A percentile compares a stretch with the other conserved stretches of the same genome.
phyloP scores from a whole-genome alignment of 2,888 invertebrate species.

The Lasioglossum lativentre region DNA sequence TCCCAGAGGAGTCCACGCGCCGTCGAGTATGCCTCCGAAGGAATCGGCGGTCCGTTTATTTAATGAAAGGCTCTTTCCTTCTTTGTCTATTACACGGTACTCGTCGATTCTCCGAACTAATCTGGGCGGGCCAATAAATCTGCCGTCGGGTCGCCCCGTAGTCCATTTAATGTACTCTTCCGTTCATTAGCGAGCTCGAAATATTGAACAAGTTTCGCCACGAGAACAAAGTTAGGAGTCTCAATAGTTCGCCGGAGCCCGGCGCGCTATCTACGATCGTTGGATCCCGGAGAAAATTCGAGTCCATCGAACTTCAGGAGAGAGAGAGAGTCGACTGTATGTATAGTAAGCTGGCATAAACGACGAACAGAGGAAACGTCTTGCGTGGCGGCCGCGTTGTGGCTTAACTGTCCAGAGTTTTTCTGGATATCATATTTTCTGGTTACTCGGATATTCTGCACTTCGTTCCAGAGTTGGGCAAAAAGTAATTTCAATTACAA shows the following conservation, averaged over 20 bases:
- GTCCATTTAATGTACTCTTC: slow-evolving; percentile 8
- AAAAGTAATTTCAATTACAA: too few species aligned
- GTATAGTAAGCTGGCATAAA: not conserved
- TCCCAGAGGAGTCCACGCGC: not conserved
- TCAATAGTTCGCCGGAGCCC: slow-evolving; percentile 41
- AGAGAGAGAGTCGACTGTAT: not conserved
- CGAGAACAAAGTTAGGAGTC: slow-evolving; percentile 29
- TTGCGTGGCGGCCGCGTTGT: not conserved
- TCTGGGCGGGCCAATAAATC: not conserved
- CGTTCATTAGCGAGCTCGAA: slow-evolving; percentile 20
- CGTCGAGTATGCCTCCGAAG: not conserved
- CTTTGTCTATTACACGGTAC: not conserved
- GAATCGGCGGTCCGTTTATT: not conserved
- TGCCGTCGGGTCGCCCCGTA: not conserved
- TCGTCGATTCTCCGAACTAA: not conserved
- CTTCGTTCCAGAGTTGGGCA: too few species aligned
- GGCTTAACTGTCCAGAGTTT: too few species aligned
- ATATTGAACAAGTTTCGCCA: slow-evolving; percentile 26
- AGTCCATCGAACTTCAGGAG: slow-evolving; percentile 39
- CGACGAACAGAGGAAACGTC: not conserved
- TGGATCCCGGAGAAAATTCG: slow-evolving; percentile 34
- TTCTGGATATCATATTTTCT: too few species aligned
- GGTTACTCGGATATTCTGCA: too few species aligned
- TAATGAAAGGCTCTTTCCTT: not conserved
- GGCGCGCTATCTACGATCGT: slow-evolving; percentile 15